Conservation (phyloP, 2,888 invertebrate species). For the Heteropelma amictum region DNA sequence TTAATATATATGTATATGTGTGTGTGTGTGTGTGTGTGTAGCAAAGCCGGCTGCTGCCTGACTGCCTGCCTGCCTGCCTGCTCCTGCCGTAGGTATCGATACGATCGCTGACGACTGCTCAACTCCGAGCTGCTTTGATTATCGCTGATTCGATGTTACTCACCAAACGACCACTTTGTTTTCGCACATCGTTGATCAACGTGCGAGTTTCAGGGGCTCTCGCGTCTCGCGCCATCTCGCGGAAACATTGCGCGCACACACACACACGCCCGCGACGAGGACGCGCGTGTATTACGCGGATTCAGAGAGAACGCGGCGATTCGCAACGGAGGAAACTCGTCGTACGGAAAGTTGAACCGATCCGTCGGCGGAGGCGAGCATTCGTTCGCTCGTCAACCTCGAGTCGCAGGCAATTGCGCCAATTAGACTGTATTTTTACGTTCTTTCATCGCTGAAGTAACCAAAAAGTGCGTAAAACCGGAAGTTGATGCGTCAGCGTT, state of each 20-base stretch:
- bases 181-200: constrained; percentile 59
- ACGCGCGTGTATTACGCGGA: neutral
- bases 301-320: constrained; percentile 7
- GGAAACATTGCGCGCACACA: too few species aligned
- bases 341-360: constrained; percentile 52
- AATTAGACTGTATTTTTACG: too few species aligned
- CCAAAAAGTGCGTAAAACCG: too few species aligned
- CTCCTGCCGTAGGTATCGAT: too few species aligned
- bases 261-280: neutral
- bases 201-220: too few species aligned
- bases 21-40: too few species aligned
- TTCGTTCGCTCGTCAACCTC: neutral
- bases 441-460: too few species aligned
- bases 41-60: constrained; percentile 46
- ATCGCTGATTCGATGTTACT: constrained; percentile 34
- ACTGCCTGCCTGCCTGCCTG: too few species aligned
- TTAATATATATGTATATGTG: too few species aligned
- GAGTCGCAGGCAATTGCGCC: too few species aligned
- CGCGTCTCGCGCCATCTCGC: too few species aligned
- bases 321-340: constrained; percentile 41
- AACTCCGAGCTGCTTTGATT: constrained; percentile 35
- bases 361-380: constrained; percentile 41
- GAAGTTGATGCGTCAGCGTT: neutral
- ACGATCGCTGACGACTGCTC: constrained; percentile 54
- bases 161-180: constrained; percentile 57